These are phyloP conservation scores for Andrena chrysosceles DNA, from an alignment of 2,888 invertebrate species.

Conservation along the genomic window DNA sequence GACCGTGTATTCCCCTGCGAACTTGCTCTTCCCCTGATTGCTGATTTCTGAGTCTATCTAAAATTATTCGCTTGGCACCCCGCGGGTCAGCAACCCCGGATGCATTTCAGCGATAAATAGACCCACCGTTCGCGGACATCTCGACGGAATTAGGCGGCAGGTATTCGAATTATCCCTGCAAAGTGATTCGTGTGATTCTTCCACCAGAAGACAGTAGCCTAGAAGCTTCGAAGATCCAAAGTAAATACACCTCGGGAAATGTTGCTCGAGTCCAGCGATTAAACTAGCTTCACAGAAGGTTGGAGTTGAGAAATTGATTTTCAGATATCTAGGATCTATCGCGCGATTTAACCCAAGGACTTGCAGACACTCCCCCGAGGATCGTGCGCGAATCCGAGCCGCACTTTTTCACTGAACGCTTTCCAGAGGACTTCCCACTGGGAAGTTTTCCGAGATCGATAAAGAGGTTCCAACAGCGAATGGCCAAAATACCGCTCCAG, in stretches of 20 bases:
- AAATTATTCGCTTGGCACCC: slow-evolving; percentile 62
- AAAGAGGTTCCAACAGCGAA: neutral
- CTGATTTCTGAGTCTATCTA: slow-evolving; percentile 47
- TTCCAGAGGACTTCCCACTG: neutral
- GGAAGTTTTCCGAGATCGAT: slow-evolving; percentile 25
- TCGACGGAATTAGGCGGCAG: slow-evolving; percentile 47
- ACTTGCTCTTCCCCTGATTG: slow-evolving; percentile 17
- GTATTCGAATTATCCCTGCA: slow-evolving; percentile 3
- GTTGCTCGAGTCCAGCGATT: neutral
- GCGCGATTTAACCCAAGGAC: neutral
- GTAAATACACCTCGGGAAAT: neutral
- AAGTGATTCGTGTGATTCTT: neutral
- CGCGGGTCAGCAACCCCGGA: slow-evolving; percentile 46
- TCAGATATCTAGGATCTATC: neutral
- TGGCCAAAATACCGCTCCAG: neutral
- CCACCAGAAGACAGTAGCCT: neutral
- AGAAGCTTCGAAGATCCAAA: neutral
- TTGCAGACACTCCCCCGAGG: neutral
- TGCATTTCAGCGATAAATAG: slow-evolving; percentile 65
- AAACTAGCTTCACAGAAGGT: too few relatives aligned
- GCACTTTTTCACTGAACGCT: slow-evolving; percentile 21
- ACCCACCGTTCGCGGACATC: slow-evolving; percentile 35
- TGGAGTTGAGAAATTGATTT: neutral
- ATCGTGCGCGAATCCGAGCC: slow-evolving; percentile 4
- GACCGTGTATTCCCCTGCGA: slow-evolving; percentile 42